These are phyloP conservation scores for Linnaemya tessellans DNA, from an alignment of 2,888 invertebrate genomes.

Conservation along the genomic window DNA sequence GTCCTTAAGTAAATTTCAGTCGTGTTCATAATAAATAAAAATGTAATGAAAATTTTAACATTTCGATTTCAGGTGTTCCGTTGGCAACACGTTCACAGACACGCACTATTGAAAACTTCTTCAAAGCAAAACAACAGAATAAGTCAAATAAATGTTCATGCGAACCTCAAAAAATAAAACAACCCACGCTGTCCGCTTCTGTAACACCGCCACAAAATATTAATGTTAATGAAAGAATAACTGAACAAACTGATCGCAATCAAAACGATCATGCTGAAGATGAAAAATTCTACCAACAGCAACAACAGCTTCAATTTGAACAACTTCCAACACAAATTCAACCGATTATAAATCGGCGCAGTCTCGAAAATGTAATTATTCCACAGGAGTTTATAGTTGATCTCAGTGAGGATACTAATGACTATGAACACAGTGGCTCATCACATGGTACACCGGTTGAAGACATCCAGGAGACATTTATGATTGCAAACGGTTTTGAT, in stretches of 20 bases:
- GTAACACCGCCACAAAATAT: conserved; percentile 62
- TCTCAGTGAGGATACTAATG: conserved; percentile 74
- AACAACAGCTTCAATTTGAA: conserved; percentile 34
- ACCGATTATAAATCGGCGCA: conserved; percentile 49
- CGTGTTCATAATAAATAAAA: neutral
- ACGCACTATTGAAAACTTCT: conserved; percentile 81
- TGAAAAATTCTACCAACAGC: conserved; percentile 56
- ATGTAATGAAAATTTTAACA: neutral
- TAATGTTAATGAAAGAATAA: conserved; percentile 10
- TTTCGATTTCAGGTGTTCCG: conserved; percentile 77
- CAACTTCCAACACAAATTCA: conserved; percentile 60
- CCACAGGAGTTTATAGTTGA: conserved; percentile 71
- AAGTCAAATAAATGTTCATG: conserved; percentile 35
- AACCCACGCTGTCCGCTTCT: conserved; percentile 65
- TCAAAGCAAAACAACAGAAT: conserved; percentile 76
- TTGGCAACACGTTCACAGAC: conserved; percentile 81
- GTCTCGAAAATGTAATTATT: conserved; percentile 59
- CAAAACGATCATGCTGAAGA: conserved; percentile 32
- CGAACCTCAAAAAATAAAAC: conserved; percentile 62
- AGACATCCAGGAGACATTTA: conserved; percentile 54
- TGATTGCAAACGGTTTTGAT: conserved; percentile 75
- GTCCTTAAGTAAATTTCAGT: no score
- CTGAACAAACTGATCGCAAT: conserved; percentile 61
- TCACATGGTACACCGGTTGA: conserved; percentile 64
- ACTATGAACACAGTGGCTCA: conserved; percentile 71